phyloP scores from a whole-genome alignment of 2,888 invertebrate genomes.

The Protonemura montana region DNA sequence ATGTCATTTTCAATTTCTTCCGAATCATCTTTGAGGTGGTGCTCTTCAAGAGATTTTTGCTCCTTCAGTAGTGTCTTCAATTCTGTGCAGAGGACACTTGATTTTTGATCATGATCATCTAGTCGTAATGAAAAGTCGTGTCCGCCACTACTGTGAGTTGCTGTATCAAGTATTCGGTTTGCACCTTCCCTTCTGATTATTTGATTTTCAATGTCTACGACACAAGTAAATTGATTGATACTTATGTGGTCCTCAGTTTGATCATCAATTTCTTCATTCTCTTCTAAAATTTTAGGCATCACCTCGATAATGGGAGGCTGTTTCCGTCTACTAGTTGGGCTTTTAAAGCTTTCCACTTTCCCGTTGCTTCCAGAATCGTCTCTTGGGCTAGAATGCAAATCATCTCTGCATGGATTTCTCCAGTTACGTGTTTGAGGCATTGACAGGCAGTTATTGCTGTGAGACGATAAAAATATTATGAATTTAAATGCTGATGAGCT shows the following conservation, averaged over 20 bases:
- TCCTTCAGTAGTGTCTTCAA: not conserved
- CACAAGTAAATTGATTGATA: not conserved
- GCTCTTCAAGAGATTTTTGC: not conserved
- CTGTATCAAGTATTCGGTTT: not conserved
- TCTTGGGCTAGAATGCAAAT: not conserved
- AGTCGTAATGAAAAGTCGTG: not conserved
- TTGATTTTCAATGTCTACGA: not conserved
- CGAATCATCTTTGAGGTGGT: not conserved
- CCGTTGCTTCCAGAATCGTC: not conserved
- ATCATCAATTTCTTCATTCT: not conserved
- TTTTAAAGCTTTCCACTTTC: not conserved
- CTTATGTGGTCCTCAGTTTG: not conserved
- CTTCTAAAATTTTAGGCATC: slow-evolving; percentile 7
- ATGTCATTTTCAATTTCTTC: not conserved
- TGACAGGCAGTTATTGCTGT: not conserved
- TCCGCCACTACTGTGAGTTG: not conserved
- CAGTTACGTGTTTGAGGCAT: not conserved
- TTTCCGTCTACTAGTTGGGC: not conserved
- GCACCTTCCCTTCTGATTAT: not conserved
- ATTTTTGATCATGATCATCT: not conserved
- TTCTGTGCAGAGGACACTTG: not conserved
- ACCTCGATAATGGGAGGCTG: not conserved
- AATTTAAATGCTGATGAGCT: not conserved
- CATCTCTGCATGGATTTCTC: slow-evolving; percentile 12
- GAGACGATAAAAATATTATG: not conserved